Evolutionary conservation across 2,888 invertebrate species (phyloP).

Genomic region (Apantesis nais): DNA sequence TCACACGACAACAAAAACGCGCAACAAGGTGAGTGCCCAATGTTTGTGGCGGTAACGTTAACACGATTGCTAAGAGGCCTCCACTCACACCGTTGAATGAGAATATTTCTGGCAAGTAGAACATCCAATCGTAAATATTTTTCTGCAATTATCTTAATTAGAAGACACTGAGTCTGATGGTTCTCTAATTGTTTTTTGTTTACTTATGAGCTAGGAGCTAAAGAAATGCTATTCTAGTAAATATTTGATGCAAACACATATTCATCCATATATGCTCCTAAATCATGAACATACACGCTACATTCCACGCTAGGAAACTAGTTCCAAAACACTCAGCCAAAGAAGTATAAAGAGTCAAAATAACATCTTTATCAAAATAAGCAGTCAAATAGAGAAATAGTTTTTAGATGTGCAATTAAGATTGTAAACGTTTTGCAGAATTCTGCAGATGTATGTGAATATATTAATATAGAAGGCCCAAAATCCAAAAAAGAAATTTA

Average conservation of each 20-base stretch:
- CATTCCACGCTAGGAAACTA: no score
- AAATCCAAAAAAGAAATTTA: not conserved
- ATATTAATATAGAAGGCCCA: not conserved
- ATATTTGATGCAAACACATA: no score
- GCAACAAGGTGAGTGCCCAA: conserved; percentile 23
- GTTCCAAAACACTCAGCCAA: no score
- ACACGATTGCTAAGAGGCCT: conserved; percentile 28
- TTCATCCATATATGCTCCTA: no score
- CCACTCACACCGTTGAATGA: conserved; percentile 36
- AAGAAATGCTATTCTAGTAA: not conserved
- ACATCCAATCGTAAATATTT: not conserved
- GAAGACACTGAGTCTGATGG: not conserved
- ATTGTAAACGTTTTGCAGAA: not conserved
- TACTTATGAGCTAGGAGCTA: not conserved
- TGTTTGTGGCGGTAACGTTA: conserved; percentile 32
- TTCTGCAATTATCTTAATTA: not conserved
- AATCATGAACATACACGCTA: no score
- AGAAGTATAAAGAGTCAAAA: no score
- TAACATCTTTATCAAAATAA: not conserved
- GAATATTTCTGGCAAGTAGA: no score
- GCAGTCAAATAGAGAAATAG: not conserved
- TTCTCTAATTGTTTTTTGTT: not conserved
- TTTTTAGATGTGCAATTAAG: no score
- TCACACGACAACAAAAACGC: conserved; percentile 18
- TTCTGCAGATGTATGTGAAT: not conserved